Evolutionary conservation across 2,888 invertebrate genomes (phyloP), one percentile per base, ranked within the genome.

Genomic region (Dasypolia templi): DNA sequence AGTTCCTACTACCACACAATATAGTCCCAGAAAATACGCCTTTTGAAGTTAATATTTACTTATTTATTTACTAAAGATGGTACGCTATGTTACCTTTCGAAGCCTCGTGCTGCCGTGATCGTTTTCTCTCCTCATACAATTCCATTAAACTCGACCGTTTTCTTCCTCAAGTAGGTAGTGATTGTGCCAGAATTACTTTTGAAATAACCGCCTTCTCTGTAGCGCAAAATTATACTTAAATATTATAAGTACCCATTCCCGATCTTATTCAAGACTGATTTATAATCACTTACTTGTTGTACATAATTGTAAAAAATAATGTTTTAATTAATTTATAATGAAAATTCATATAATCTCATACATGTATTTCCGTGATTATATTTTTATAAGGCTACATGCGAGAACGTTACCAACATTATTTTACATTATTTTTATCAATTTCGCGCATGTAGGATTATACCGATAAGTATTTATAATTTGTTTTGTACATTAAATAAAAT

Each of bases 181-280:
- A n/a, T 46, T 53, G 32, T 49, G 6, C n/a, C 44, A 4, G 3
- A 46, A 0, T 46, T 19, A 2, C 42, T 4, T 12, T 17, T 29
- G 1, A 12, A 26, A 3, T 11, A 3, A 3, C 0, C 19, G 22
- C 1, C 4, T n/a, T 63, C 22, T 19, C 51, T n/a, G 11, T 51
- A 11, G 17, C 32, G n/a, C 32, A 51, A 3, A 3, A 0, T 6
- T 6, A 32, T 9, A 53, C 2, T 6, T 29, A 19, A 22, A 26
- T 17, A 32, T 11, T 32, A 14, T 32, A 77, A 64, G 62, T 51
- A 55, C n/a, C n/a, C n/a, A n/a, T 66, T 42, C 26, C n/a, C 26
- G 70, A 80, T 80, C 77, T 73, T 71, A 58, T 66, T 70, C 44
- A 61, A 83, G 83, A 83, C 83, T 83, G 83, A 83, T 29, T 75